A percentile compares a stretch with the other conserved stretches of the same genome.
Evolutionary conservation across 2,113 vertebrate genomes (phyloP).

Genomic region (Sylvia atricapilla): DNA sequence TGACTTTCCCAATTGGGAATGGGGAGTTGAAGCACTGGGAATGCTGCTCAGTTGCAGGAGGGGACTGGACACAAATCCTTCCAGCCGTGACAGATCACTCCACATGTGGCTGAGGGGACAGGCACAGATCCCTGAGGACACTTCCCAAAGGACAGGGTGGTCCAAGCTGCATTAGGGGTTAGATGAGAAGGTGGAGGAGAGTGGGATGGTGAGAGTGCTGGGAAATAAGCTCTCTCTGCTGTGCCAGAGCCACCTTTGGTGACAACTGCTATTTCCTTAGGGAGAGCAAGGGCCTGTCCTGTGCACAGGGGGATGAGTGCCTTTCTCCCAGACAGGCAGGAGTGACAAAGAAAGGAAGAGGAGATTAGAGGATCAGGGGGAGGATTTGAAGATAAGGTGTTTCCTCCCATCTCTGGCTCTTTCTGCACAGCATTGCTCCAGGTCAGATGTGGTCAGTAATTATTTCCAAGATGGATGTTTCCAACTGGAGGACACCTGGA

Average conservation of each 20-base stretch:
- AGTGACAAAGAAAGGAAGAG: neutral
- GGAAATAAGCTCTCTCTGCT: neutral
- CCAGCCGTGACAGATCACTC: neutral
- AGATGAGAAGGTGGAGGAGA: neutral
- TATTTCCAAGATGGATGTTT: neutral
- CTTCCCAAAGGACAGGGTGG: neutral
- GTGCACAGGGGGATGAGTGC: neutral
- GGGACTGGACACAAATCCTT: neutral
- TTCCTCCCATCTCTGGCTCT: neutral
- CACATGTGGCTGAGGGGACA: fast-evolving
- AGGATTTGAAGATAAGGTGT: neutral
- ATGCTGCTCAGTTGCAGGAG: neutral
- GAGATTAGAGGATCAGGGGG: neutral
- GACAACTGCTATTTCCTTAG: neutral
- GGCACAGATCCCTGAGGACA: neutral
- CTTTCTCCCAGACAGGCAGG: neutral
- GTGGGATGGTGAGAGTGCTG: neutral
- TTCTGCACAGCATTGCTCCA: neutral
- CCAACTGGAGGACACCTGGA: neutral
- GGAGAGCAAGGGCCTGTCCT: neutral
- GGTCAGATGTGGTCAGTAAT: neutral
- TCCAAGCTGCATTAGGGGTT: neutral
- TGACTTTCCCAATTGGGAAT: neutral
- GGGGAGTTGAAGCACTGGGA: neutral
- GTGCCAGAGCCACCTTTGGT: neutral